Conservation (phyloP, 2,113 vertebrate species). For the Daboia siamensis region DNA sequence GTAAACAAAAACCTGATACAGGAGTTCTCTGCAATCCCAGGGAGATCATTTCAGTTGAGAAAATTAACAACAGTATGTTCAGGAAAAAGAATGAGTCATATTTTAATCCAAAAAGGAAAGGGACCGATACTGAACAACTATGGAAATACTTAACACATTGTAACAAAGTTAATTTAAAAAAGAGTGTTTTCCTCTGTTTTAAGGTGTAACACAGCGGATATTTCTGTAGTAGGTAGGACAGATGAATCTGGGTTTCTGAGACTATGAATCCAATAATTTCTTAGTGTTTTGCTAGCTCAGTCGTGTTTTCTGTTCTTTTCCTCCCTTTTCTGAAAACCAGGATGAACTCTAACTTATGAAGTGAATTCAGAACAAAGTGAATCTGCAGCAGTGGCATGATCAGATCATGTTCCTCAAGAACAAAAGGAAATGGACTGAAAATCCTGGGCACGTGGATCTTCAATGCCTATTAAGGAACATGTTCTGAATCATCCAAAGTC, state of each 20-base stretch:
- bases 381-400: constrained; percentile 54
- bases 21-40: not conserved
- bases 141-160: not conserved
- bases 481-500: constrained; percentile 2
- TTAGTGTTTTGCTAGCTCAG: not conserved
- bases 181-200: not conserved
- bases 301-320: not conserved
- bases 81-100: not conserved
- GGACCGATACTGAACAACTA: not conserved
- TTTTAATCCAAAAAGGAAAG: not conserved
- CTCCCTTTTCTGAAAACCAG: constrained; percentile 41
- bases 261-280: not conserved
- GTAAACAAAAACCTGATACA: not conserved
- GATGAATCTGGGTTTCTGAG: not conserved
- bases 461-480: constrained; percentile 33
- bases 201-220: too few relatives aligned
- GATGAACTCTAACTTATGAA: constrained; percentile 70
- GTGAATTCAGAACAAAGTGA: constrained; percentile 29
- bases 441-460: constrained; percentile 12
- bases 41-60: not conserved
- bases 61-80: not conserved
- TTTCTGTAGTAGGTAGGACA: not conserved
- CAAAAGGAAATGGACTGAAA: constrained; percentile 13
- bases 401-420: not conserved
- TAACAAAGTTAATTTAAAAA: not conserved